Base-by-base conservation (phyloP, 2,888 invertebrate species). In the Rhamphomyia laevipes region DNA sequence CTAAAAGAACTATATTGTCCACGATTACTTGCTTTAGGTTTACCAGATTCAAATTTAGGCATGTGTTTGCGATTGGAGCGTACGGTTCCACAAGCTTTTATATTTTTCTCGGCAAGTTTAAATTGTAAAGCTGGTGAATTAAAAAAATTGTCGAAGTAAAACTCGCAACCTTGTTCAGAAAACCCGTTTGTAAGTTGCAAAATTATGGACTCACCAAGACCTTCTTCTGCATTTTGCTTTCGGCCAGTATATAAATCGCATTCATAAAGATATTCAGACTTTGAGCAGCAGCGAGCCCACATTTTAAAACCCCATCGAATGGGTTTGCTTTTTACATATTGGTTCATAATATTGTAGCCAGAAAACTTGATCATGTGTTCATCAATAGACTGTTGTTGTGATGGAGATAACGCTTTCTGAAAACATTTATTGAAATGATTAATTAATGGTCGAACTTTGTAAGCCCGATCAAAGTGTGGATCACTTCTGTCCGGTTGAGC, bases 341-440 rank as follows among this genome's bases (percentile, higher is more conserved):
- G 59, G 45, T 52, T 57, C 47, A 56, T 45, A 6, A 49, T 18
- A 31, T 52, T 50, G 37, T 51, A 47, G 2, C 56, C 53, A 45
- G 53, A 56, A 49, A 58, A 57, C 46, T 53, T 55, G 10, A 56
- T 46, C 57, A 58, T 57, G 17, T 53, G 47, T 51, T 58, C 54
- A 49, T 58, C 56, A 27, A 56, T 54, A 17, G 51, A 55, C 6
- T 9, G 30, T 11, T 30, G 6, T 11, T 30, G 6, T 11, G 30
- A 30, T 6, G 6, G 11, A 9, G 30, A 30, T 9, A 9, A 30
- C 6, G 30, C 30, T 9, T 6, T 11, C 11, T 6, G 30, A 6
- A 30, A 9, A 30, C 7, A 6, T 11, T 30, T 30, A 11, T 30
- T 30, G 6, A 30, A 30, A 30, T 30, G 30, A 11, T 30, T 11